Conservation (phyloP, 1,140 invertebrate genomes). For the Orius insidiosus region DNA sequence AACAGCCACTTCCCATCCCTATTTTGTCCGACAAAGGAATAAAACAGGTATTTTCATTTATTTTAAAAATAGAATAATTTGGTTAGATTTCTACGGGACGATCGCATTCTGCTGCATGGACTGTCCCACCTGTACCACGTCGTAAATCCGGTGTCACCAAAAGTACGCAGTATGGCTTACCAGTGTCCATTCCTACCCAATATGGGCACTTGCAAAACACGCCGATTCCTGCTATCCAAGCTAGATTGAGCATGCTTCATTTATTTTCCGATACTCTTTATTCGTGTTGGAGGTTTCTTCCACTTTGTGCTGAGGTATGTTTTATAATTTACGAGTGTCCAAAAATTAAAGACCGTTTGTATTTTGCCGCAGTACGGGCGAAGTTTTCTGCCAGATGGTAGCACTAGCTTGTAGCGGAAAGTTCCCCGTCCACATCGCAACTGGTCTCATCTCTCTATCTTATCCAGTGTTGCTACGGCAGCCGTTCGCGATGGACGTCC, state of each 20-base stretch:
- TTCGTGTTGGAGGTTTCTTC: slow-evolving; percentile 41
- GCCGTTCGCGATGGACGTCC: no score
- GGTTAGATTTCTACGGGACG: slow-evolving; percentile 38
- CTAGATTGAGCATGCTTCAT: slow-evolving; percentile 37
- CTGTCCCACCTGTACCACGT: slow-evolving; percentile 32
- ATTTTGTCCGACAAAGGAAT: slow-evolving; percentile 36
- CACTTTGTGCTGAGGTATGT: slow-evolving; percentile 29
- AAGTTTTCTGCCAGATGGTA: no score
- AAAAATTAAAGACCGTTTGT: no score
- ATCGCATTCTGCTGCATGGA: slow-evolving; percentile 47
- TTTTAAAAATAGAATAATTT: background rate
- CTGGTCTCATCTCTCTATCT: no score
- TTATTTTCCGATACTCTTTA: slow-evolving; percentile 46
- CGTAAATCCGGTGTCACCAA: slow-evolving; percentile 28
- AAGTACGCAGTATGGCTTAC: slow-evolving; percentile 34
- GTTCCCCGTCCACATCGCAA: no score
- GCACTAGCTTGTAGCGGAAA: no score
- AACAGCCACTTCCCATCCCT: slow-evolving; percentile 36
- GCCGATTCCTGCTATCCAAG: slow-evolving; percentile 33
- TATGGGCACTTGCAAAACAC: slow-evolving; percentile 34
- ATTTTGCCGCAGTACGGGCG: no score
- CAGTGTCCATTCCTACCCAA: slow-evolving; percentile 35
- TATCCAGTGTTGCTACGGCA: no score
- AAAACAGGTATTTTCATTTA: slow-evolving; percentile 30
- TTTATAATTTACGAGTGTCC: no score